phyloP scores from a whole-genome alignment of 2,888 invertebrate species.

The Labia minor region DNA sequence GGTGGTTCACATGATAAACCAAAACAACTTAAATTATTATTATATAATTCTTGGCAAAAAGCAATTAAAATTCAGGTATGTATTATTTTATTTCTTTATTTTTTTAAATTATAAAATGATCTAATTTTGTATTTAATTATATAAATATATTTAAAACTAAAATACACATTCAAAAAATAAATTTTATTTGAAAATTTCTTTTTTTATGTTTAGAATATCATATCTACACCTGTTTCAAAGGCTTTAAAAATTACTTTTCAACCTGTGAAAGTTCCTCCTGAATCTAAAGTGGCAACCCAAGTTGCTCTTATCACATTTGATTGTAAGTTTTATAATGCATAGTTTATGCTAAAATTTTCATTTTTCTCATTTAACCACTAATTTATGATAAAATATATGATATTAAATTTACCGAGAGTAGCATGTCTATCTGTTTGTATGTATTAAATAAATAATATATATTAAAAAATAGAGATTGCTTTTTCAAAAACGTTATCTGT shows the following conservation, averaged over 20 bases:
- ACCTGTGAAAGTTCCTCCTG: conserved; percentile 53
- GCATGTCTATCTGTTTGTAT: too few species aligned
- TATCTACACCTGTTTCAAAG: conserved; percentile 50
- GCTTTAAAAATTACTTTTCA: conserved; percentile 57
- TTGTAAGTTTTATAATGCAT: conserved; percentile 49
- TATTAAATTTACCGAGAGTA: too few species aligned
- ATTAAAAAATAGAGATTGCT: too few species aligned
- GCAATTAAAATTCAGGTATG: conserved; percentile 53
- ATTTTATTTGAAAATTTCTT: conserved; percentile 19
- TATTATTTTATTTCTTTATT: background rate
- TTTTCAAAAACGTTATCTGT: too few species aligned
- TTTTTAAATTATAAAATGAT: conserved; percentile 14
- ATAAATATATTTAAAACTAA: conserved; percentile 14
- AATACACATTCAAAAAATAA: background rate
- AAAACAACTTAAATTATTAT: conserved; percentile 48
- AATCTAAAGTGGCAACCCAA: conserved; percentile 46
- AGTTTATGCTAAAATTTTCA: conserved; percentile 7
- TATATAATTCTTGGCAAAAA: conserved; percentile 57
- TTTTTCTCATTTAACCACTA: background rate
- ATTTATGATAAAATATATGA: too few species aligned
- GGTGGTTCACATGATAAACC: conserved; percentile 59
- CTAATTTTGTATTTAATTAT: background rate
- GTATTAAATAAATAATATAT: too few species aligned
- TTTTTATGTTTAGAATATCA: conserved; percentile 38
- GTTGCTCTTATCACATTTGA: conserved; percentile 59